Percentiles rank a stretch among this genome's conserved stretches.
Evolutionary conservation across 2,797 vertebrate genomes (phyloP).

Genomic region (Gambelia wislizenii): DNA sequence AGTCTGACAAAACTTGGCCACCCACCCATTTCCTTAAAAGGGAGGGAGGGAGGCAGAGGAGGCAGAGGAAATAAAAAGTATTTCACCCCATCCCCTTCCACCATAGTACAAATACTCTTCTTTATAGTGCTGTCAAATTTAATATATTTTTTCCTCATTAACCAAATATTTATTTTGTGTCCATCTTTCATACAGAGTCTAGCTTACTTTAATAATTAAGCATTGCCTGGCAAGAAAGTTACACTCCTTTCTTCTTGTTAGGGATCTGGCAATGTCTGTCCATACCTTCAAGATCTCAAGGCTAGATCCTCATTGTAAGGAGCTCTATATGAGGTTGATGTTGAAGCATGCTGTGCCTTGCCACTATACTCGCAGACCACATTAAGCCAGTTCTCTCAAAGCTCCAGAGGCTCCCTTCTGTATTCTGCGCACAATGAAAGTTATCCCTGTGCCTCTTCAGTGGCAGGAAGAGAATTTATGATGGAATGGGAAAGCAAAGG

Average conservation of each 20-base stretch:
- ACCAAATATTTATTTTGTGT: neutral
- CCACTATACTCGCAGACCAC: neutral
- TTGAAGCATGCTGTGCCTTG: neutral
- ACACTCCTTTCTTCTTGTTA: neutral
- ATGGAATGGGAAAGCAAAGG: neutral
- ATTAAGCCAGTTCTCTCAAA: neutral
- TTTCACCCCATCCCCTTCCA: neutral
- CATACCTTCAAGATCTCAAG: neutral
- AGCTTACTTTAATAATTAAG: neutral
- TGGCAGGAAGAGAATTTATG: neutral
- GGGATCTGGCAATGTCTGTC: neutral
- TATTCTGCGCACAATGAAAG: neutral
- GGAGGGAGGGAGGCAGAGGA: neutral
- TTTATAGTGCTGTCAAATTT: neutral
- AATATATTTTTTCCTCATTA: neutral
- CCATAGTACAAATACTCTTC: neutral
- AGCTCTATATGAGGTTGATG: neutral
- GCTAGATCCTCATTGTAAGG: neutral
- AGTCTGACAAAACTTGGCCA: conserved; percentile 26
- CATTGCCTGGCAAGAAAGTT: neutral
- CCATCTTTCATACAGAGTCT: neutral
- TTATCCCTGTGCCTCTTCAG: neutral
- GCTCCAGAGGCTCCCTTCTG: neutral
- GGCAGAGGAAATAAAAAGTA: neutral
- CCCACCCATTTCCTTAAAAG: neutral